Percentiles rank a stretch among this genome's conserved stretches.
Conservation (phyloP, 2,797 vertebrate species). For the Anolis apletophallus region DNA sequence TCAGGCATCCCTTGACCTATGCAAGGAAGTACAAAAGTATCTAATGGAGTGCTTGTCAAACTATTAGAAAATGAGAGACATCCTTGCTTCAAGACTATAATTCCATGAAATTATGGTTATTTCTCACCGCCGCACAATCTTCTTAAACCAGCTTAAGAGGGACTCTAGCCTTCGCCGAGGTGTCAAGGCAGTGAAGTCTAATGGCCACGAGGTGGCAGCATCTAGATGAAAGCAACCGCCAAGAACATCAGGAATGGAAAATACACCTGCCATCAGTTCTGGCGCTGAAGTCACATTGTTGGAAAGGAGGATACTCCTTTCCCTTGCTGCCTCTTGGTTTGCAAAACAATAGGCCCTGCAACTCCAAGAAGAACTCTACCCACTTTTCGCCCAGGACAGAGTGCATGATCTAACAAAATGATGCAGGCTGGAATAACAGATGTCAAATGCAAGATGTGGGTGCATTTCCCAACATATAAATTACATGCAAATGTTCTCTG, state of each 20-base stretch:
- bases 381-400: neutral
- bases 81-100: neutral
- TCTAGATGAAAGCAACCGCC: slow-evolving; percentile 53
- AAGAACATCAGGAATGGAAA: neutral
- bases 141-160: neutral
- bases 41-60: neutral
- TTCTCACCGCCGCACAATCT: too few relatives aligned
- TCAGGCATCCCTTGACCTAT: neutral
- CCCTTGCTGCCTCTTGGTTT: too few relatives aligned
- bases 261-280: accelerated
- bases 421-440: accelerated
- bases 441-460: neutral
- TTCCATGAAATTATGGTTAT: slow-evolving; percentile 11
- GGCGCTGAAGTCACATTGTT: accelerated
- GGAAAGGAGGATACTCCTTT: neutral
- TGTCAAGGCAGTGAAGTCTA: slow-evolving; percentile 14
- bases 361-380: neutral
- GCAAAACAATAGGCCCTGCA: neutral
- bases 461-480: neutral
- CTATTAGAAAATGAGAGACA: too few relatives aligned
- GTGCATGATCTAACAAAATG: neutral
- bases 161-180: neutral
- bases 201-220: slow-evolving; percentile 73
- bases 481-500: neutral
- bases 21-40: neutral